Evolutionary conservation across 2,797 vertebrate species (phyloP).

Genomic region (Rallus crepitans): DNA sequence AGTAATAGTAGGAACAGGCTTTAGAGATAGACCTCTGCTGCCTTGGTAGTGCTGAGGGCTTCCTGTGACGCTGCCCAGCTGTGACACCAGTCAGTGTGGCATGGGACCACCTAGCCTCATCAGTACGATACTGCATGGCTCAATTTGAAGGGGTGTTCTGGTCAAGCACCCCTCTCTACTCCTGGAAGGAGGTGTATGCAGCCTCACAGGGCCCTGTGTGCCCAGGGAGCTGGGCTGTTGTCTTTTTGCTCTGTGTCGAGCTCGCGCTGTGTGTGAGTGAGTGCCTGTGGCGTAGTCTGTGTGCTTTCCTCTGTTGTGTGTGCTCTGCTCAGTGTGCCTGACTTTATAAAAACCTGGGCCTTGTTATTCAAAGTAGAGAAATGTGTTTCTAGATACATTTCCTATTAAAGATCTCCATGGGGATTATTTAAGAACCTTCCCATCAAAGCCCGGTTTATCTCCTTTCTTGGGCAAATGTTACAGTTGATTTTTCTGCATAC

Average conservation of each 20-base stretch:
- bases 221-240: background rate
- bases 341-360: background rate
- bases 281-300: background rate
- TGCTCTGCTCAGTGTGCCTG: background rate
- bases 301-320: background rate
- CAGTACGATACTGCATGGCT: accelerated
- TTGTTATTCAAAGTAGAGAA: background rate
- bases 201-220: background rate
- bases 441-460: background rate
- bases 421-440: background rate
- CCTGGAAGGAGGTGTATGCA: accelerated
- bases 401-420: background rate
- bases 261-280: accelerated
- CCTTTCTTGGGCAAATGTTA: background rate
- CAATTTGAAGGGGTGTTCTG: background rate
- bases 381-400: background rate
- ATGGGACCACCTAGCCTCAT: accelerated
- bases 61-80: background rate
- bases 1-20: background rate
- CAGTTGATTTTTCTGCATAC: background rate
- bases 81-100: accelerated
- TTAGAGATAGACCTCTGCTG: background rate
- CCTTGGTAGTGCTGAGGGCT: background rate
- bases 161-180: background rate
- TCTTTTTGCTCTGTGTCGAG: accelerated